Evolutionary conservation across 2,888 invertebrate genomes (phyloP).

Genomic region (Zygothrica quintamaculata): DNA sequence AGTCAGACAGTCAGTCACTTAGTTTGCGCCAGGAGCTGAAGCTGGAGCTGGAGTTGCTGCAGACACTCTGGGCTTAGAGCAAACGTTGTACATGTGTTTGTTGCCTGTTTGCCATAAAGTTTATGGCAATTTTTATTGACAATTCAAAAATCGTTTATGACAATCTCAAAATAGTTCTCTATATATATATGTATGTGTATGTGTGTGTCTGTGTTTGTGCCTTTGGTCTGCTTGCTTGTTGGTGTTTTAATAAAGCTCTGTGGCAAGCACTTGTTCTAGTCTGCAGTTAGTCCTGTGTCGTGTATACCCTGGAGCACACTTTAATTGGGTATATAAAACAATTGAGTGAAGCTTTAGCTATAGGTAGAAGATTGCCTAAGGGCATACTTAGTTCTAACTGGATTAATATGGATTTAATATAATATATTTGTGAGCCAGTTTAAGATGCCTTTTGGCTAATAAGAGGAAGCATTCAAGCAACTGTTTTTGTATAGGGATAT

Average conservation of each 20-base stretch:
- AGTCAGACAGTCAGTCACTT: slow-evolving; percentile 39
- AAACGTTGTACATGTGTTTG: slow-evolving; percentile 37
- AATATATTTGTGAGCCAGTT: too few species aligned
- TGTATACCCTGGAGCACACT: not conserved
- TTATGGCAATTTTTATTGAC: slow-evolving; percentile 75
- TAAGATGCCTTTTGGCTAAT: too few species aligned
- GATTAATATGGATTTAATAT: too few species aligned
- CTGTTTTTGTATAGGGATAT: too few species aligned
- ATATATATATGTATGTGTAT: not conserved
- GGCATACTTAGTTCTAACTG: too few species aligned
- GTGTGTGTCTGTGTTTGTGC: slow-evolving; percentile 6
- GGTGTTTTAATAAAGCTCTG: slow-evolving; percentile 67
- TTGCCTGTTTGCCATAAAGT: slow-evolving; percentile 58
- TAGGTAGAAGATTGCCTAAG: too few species aligned
- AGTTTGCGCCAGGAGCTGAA: slow-evolving; percentile 9
- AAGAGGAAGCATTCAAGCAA: too few species aligned
- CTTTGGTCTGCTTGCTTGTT: slow-evolving; percentile 46
- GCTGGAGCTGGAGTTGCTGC: too few species aligned
- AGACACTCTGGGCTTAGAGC: too few species aligned
- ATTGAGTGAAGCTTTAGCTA: too few species aligned
- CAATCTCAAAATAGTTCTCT: slow-evolving; percentile 66
- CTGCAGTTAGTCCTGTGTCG: not conserved
- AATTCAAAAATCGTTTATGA: slow-evolving; percentile 82
- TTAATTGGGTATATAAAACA: not conserved
- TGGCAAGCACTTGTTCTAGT: slow-evolving; percentile 2